These are phyloP conservation scores for Meloidogyne chitwoodi DNA, from an alignment of 1,140 invertebrate species.

Conservation along the genomic window DNA sequence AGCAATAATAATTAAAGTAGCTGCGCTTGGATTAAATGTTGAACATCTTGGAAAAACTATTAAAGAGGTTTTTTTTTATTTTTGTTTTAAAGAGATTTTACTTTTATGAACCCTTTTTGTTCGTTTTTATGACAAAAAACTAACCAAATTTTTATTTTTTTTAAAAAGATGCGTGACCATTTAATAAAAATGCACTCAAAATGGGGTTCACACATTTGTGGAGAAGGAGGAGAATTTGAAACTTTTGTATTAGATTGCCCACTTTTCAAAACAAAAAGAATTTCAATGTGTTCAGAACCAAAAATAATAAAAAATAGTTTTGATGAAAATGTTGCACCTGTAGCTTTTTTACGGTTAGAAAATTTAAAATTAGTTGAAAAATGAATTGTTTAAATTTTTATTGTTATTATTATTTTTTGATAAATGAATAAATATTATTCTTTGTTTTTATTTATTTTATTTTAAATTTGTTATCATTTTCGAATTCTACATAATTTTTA, in stretches of 20 bases:
- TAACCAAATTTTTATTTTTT: constrained; percentile 51
- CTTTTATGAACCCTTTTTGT: no score
- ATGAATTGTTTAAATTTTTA: neutral
- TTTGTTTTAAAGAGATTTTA: neutral
- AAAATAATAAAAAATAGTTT: neutral
- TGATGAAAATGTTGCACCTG: constrained; percentile 17
- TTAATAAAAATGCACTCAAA: constrained; percentile 64
- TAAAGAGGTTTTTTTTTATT: constrained; percentile 66
- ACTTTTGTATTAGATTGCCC: constrained; percentile 43
- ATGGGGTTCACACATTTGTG: constrained; percentile 79
- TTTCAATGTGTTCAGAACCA: constrained; percentile 20
- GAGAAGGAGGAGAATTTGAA: constrained; percentile 87
- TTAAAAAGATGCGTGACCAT: constrained; percentile 67
- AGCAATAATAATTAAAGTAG: constrained; percentile 87
- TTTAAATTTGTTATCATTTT: no score
- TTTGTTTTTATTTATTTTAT: neutral
- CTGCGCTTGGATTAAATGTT: constrained; percentile 69
- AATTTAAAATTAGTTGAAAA: constrained; percentile 6
- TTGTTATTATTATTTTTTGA: neutral
- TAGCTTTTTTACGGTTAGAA: constrained; percentile 15
- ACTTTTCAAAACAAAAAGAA: constrained; percentile 35
- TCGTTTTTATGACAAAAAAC: no score
- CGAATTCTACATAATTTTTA: no score
- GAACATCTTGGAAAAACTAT: constrained; percentile 83
- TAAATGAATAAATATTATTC: neutral